Evolutionary conservation across 2,797 vertebrate species (phyloP).

Genomic region (Enteromius radiatus): DNA sequence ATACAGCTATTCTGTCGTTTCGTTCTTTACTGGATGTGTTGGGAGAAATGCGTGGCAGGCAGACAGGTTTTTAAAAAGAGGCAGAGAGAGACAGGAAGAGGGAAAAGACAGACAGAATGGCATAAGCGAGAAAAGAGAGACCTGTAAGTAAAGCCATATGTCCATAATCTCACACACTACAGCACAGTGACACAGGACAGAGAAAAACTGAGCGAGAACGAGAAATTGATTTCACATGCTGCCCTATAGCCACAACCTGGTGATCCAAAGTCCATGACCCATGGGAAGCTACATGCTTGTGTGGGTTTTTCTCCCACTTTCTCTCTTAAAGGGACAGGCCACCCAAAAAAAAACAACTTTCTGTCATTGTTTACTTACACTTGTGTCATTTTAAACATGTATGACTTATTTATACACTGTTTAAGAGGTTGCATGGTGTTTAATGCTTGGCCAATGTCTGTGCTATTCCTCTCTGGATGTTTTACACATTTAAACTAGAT

Average conservation of each 20-base stretch:
- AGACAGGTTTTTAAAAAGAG: conserved; percentile 53
- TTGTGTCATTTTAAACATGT: background rate
- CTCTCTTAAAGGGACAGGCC: conserved; percentile 4
- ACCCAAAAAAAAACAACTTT: background rate
- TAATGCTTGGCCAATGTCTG: background rate
- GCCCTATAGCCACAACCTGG: conserved; percentile 60
- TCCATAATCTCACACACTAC: conserved; percentile 66
- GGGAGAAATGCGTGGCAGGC: conserved; percentile 64
- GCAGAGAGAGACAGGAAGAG: conserved; percentile 24
- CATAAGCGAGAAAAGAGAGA: conserved; percentile 63
- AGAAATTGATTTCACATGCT: conserved; percentile 68
- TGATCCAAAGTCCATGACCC: conserved; percentile 56
- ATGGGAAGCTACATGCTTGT: conserved; percentile 52
- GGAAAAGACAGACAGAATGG: conserved; percentile 12
- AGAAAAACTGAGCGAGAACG: conserved; percentile 42
- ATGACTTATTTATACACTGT: background rate
- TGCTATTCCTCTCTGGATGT: background rate
- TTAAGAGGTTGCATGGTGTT: background rate
- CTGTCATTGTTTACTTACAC: background rate
- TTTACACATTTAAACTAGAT: background rate
- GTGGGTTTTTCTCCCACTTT: conserved; percentile 11
- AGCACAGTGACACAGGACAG: conserved; percentile 67
- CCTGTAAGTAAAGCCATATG: conserved; percentile 82
- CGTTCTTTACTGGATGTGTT: conserved; percentile 47
- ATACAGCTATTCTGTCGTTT: conserved; percentile 1